These are phyloP conservation scores for Sturmia bella DNA, from an alignment of 2,888 invertebrate species.

Conservation along the genomic window DNA sequence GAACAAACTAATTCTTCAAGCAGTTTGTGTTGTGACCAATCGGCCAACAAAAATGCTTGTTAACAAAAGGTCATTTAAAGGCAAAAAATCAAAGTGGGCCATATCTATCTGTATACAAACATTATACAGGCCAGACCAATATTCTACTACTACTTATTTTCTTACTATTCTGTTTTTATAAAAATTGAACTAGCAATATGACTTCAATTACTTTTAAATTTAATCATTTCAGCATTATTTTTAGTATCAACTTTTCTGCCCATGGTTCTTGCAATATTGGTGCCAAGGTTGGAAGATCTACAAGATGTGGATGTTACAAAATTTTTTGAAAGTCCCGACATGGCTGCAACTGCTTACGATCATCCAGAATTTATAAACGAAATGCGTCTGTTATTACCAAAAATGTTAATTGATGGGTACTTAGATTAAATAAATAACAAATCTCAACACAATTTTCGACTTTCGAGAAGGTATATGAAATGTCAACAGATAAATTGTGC, in stretches of 20 bases:
- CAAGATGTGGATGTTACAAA: constrained; percentile 21
- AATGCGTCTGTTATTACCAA: constrained; percentile 50
- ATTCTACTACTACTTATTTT: too few relatives aligned
- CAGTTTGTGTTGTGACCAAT: too few relatives aligned
- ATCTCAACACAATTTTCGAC: too few relatives aligned
- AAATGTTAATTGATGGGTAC: constrained; percentile 55
- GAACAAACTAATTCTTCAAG: too few relatives aligned
- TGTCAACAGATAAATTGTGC: too few relatives aligned
- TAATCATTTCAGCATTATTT: constrained; percentile 20
- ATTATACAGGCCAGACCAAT: too few relatives aligned
- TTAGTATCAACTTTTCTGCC: constrained; percentile 50
- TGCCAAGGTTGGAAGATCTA: constrained; percentile 17
- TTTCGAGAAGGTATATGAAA: too few relatives aligned
- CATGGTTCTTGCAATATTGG: not conserved
- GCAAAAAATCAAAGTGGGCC: too few relatives aligned
- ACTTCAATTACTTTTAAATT: not conserved
- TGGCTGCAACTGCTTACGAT: not conserved
- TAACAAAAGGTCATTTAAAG: too few relatives aligned
- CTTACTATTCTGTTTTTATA: not conserved
- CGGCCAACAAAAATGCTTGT: too few relatives aligned
- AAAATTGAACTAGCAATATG: not conserved
- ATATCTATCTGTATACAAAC: too few relatives aligned
- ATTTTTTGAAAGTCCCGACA: constrained; percentile 37
- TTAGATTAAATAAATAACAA: constrained; percentile 43
- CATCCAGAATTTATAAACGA: constrained; percentile 51